Evolutionary conservation across 2,113 vertebrate genomes (phyloP).

Genomic region (Bos javanicus): DNA sequence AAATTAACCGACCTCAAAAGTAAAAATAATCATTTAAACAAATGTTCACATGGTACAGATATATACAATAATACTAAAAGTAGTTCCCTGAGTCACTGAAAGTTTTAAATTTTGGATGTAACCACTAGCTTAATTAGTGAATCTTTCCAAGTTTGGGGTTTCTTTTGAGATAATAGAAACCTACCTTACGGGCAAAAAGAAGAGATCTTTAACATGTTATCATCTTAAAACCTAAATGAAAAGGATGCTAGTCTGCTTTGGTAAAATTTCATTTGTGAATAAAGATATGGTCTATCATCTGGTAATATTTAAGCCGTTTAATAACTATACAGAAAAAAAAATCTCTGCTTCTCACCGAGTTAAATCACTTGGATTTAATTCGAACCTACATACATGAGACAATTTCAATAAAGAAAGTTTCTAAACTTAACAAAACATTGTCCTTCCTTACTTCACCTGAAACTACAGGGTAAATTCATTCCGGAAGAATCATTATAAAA

Average conservation of each 20-base stretch:
- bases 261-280: neutral
- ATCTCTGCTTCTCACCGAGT: neutral
- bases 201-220: neutral
- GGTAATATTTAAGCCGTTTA: neutral
- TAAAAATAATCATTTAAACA: neutral
- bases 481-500: neutral
- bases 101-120: neutral
- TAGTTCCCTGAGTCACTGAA: neutral
- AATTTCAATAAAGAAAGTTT: constrained; percentile 10
- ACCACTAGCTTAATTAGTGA: neutral
- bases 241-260: neutral
- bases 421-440: constrained; percentile 26
- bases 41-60: neutral
- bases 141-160: neutral
- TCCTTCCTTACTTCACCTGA: neutral
- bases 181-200: neutral
- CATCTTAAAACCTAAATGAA: neutral
- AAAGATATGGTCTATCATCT: neutral
- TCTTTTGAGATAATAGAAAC: neutral
- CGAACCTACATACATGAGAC: neutral
- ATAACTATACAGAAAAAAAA: neutral
- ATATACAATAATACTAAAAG: neutral
- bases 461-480: neutral
- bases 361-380: neutral
- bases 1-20: neutral